Percentiles rank a stretch among this genome's conserved stretches.
phyloP scores from a whole-genome alignment of 2,888 invertebrate species.

The Tanytarsus gracilentus region DNA sequence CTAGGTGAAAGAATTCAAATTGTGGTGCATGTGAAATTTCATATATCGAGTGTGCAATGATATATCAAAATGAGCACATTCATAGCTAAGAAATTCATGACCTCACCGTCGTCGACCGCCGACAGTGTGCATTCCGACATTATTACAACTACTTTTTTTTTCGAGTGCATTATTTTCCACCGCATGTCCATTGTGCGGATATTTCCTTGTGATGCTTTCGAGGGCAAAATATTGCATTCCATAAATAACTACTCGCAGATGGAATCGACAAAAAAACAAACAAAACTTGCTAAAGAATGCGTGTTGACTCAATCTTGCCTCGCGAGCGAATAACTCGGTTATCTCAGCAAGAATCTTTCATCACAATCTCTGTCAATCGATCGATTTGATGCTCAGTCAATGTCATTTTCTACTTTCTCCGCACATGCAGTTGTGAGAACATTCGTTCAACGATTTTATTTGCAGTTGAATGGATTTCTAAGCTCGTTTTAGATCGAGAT shows the following conservation, averaged over 20 bases:
- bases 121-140: conserved; percentile 7
- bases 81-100: conserved; percentile 5
- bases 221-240: background rate
- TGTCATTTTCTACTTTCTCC: conserved; percentile 20
- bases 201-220: background rate
- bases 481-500: too few relatives aligned
- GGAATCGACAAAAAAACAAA: background rate
- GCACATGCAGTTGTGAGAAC: too few relatives aligned
- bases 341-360: conserved; percentile 3
- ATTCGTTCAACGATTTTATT: too few relatives aligned
- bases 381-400: conserved; percentile 21
- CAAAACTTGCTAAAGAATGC: background rate
- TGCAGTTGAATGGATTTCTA: too few relatives aligned
- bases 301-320: conserved; percentile 1
- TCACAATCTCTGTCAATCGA: too few relatives aligned
- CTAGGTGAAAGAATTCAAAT: too few relatives aligned
- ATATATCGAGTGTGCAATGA: conserved; percentile 6
- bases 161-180: background rate
- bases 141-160: background rate
- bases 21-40: too few relatives aligned
- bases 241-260: background rate
- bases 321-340: conserved; percentile 5
- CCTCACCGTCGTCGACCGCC: conserved; percentile 9
- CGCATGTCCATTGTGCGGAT: background rate
- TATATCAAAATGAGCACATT: conserved; percentile 1